phyloP scores from a whole-genome alignment of 2,797 vertebrate genomes.

The Lagocephalus sceleratus region DNA sequence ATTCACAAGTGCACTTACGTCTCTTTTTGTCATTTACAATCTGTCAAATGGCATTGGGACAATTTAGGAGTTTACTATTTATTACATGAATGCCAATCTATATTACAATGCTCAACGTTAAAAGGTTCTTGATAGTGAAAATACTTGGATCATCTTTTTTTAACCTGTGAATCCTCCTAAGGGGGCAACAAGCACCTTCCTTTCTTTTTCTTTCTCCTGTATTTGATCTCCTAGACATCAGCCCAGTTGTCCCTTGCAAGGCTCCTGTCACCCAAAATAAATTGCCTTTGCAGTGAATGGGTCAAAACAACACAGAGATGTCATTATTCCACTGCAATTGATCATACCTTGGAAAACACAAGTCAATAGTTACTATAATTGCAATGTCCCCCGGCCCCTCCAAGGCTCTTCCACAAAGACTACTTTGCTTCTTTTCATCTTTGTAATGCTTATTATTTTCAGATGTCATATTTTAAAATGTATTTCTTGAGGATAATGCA shows the following conservation, averaged over 20 bases:
- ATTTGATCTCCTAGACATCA: conserved; percentile 66
- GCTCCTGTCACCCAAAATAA: conserved; percentile 82
- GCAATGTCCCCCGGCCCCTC: conserved; percentile 73
- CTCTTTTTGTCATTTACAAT: too few species aligned
- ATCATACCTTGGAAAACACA: conserved; percentile 81
- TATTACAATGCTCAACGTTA: too few species aligned
- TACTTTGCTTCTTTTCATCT: conserved; percentile 47
- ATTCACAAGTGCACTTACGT: too few species aligned
- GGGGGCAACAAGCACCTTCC: conserved; percentile 53
- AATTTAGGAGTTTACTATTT: too few species aligned
- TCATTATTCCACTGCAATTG: conserved; percentile 83
- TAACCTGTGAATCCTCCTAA: not conserved
- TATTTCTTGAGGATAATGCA: conserved; percentile 20
- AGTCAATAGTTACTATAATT: conserved; percentile 85
- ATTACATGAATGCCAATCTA: too few species aligned
- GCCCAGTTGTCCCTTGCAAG: conserved; percentile 72
- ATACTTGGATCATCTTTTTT: not conserved
- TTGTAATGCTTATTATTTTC: conserved; percentile 50
- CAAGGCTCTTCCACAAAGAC: conserved; percentile 52
- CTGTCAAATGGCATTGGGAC: too few species aligned
- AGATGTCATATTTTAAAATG: conserved; percentile 36
- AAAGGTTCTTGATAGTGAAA: too few species aligned
- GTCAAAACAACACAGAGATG: conserved; percentile 83
- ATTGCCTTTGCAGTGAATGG: conserved; percentile 80
- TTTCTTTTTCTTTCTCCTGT: conserved; percentile 42